phyloP scores from a whole-genome alignment of 2,797 vertebrate genomes.

The Bufotes viridis region DNA sequence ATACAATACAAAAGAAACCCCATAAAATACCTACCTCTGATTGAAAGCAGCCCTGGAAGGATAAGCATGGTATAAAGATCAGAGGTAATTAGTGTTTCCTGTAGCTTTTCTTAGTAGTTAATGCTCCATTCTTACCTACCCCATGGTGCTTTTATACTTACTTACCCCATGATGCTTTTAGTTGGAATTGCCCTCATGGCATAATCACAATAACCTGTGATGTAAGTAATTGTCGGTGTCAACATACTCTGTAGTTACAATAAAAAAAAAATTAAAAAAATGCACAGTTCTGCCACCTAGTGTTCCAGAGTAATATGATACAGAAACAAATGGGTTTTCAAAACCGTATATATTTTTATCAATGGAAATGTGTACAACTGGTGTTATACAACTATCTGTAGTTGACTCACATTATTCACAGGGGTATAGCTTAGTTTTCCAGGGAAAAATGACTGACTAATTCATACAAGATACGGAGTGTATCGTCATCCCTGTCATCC shows the following conservation, averaged over 20 bases:
- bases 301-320: not conserved
- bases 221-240: not conserved
- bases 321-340: not conserved
- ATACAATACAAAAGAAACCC: not conserved
- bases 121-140: constrained; percentile 24
- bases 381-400: not conserved
- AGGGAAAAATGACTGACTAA: not conserved
- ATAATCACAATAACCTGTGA: not conserved
- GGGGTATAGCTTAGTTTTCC: not conserved
- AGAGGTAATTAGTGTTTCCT: constrained; percentile 5
- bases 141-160: constrained; percentile 36
- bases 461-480: not conserved
- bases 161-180: not conserved
- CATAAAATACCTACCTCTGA: constrained; percentile 38
- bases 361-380: not conserved
- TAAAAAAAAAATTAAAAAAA: too few relatives aligned
- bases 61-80: not conserved
- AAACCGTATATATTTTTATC: not conserved
- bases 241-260: not conserved
- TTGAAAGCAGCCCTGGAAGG: constrained; percentile 3
- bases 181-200: constrained; percentile 49
- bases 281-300: not conserved
- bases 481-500: not conserved
- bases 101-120: not conserved
- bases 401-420: not conserved